Conservation (phyloP, 1,140 invertebrate species). For the Eriocheir sinensis region DNA sequence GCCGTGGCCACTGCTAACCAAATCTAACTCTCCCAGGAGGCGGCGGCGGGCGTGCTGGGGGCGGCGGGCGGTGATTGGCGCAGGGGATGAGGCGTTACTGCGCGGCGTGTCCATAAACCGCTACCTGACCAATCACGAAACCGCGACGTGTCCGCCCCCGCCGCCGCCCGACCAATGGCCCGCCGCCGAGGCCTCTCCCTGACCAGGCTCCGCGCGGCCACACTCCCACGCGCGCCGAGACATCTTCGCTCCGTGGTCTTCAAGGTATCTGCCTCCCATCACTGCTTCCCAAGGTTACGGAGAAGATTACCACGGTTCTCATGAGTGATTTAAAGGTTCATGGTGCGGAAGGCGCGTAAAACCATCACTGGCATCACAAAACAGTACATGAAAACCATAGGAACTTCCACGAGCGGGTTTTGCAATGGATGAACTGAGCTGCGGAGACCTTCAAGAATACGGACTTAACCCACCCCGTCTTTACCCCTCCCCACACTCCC, state of each 20-base stretch:
- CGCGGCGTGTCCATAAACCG: slow-evolving; percentile 71
- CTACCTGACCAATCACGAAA: slow-evolving; percentile 75
- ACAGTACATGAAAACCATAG: too few species aligned
- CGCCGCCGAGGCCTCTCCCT: slow-evolving; percentile 50
- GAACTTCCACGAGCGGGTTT: too few species aligned
- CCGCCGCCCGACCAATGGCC: slow-evolving; percentile 71
- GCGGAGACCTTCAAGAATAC: too few species aligned
- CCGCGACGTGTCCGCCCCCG: slow-evolving; percentile 75
- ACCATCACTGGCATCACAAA: too few species aligned
- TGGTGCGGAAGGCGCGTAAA: too few species aligned
- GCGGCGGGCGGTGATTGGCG: slow-evolving; percentile 68
- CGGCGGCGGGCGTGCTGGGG: slow-evolving; percentile 71
- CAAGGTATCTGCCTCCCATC: neutral
- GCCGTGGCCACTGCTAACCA: slow-evolving; percentile 74
- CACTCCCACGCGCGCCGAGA: neutral
- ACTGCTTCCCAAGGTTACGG: too few species aligned
- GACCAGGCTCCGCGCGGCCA: slow-evolving; percentile 66
- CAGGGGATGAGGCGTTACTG: slow-evolving; percentile 63
- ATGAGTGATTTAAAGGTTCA: too few species aligned
- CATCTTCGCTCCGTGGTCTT: neutral
- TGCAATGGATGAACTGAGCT: too few species aligned
- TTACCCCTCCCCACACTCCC: too few species aligned
- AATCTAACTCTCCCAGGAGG: slow-evolving; percentile 74
- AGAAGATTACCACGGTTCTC: too few species aligned
- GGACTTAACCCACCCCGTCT: too few species aligned